Evolutionary conservation across 1,140 invertebrate species (phyloP).

Genomic region (Lepidostoma basale): DNA sequence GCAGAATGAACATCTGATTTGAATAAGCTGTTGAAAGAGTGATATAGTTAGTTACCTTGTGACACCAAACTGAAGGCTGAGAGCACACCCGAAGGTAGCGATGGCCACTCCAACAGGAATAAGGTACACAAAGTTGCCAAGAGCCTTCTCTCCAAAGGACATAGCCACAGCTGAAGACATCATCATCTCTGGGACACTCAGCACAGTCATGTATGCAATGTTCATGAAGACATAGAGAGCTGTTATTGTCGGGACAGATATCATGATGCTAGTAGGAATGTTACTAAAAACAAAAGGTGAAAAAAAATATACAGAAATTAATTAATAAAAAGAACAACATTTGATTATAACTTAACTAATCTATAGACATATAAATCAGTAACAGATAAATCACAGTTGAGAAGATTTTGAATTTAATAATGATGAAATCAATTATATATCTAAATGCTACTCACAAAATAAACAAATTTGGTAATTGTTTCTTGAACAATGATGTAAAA

Average conservation of each 20-base stretch:
- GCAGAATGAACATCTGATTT: slow-evolving; percentile 24
- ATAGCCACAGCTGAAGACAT: slow-evolving; percentile 86
- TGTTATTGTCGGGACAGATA: slow-evolving; percentile 88
- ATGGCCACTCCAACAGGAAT: slow-evolving; percentile 77
- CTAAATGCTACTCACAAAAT: no score
- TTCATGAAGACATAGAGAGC: slow-evolving; percentile 90
- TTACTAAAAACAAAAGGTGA: slow-evolving; percentile 59
- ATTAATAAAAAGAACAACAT: no score
- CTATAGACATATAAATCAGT: no score
- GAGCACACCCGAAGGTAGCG: slow-evolving; percentile 76
- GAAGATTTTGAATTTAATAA: no score
- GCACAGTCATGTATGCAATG: slow-evolving; percentile 88
- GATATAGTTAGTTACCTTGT: slow-evolving; percentile 69
- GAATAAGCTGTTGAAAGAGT: no score
- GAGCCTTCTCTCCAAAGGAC: slow-evolving; percentile 67
- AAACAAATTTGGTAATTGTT: no score
- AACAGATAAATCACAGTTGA: no score
- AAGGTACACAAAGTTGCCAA: slow-evolving; percentile 65
- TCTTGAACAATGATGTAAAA: no score
- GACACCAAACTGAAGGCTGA: slow-evolving; percentile 77
- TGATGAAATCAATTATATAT: no score
- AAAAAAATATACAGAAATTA: background rate
- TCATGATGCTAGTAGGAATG: slow-evolving; percentile 84
- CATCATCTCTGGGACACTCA: slow-evolving; percentile 81
- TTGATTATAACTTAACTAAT: no score